Evolutionary conservation across 1,140 invertebrate species (phyloP), one percentile per base, ranked within the genome.

Genomic region (Drosophila azteca): DNA sequence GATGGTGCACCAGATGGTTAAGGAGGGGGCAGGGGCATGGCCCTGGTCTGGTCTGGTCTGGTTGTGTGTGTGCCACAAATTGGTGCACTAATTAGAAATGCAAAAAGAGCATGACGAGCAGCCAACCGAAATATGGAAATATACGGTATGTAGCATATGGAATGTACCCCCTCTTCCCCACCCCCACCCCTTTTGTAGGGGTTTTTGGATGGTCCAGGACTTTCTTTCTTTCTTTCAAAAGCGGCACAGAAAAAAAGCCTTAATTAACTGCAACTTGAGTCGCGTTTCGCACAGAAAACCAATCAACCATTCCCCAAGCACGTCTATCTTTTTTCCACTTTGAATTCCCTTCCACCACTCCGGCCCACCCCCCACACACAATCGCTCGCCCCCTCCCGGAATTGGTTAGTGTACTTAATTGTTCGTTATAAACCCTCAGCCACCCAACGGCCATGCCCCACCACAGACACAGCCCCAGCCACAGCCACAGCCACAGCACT

Each of bases 391-490:
- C 60, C 54, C 64, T 69, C 64, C 1, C n/a, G n/a, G 17, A 50
- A 69, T 69, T 68, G 66, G 66, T 69, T 69, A 57, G 64, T 48
- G 66, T 49, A 44, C 44, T 67, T 69, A 69, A 69, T 69, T 69
- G 66, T 69, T 43, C 44, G 31, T 69, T 57, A 65, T 68, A 49
- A 50, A 20, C 64, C 6, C 35, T 44, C 9, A 9, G 5, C 39
- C 39, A 11, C 9, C 31, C 6, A 20, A 20, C 0, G 17, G 17
- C 13, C n/a, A 26, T 5, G 5, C 24, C 4, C 24, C 24, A 26
- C 24, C 24, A n/a, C n/a, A 26, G 24, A 3, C 24, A 26, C 24
- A 26, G 17, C 17, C 17, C 24, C 24, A 5, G 24, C 29, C n/a
- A n/a, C n/a, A 26, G 24, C 24, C 24, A 26, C 24, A 26, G 17